These are phyloP conservation scores for Babyrousa celebensis DNA, from an alignment of 2,797 vertebrate genomes.

Conservation along the genomic window DNA sequence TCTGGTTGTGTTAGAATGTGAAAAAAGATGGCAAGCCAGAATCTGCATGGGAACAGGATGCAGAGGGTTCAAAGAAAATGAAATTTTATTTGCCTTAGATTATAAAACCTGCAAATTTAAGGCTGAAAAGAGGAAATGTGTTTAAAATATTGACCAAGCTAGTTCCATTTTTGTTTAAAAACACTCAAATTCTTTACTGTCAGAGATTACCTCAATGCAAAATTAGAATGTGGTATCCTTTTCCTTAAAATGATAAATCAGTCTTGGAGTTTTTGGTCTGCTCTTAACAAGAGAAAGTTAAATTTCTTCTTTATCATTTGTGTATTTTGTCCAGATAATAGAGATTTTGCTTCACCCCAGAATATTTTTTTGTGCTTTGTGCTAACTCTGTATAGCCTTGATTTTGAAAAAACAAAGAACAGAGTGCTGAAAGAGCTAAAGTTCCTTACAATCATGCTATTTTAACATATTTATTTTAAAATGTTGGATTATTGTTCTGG, in stretches of 20 bases:
- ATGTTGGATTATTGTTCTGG: neutral
- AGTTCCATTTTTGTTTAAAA: neutral
- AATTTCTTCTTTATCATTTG: neutral
- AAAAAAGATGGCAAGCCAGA: neutral
- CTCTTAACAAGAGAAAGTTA: neutral
- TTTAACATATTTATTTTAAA: neutral
- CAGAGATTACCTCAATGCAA: neutral
- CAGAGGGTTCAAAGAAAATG: neutral
- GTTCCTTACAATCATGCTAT: neutral
- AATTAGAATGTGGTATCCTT: neutral
- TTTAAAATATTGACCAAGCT: neutral
- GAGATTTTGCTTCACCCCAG: neutral
- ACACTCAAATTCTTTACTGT: neutral
- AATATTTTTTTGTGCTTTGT: neutral
- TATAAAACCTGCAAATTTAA: constrained; percentile 5
- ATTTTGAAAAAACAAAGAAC: neutral
- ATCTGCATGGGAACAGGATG: neutral
- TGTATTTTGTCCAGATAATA: neutral
- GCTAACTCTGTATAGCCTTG: neutral
- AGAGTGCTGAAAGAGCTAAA: neutral
- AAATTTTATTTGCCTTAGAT: neutral
- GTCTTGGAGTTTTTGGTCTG: neutral
- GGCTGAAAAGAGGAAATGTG: neutral
- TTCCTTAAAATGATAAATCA: constrained; percentile 1
- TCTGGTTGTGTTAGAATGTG: neutral